Conservation (phyloP, 2,888 invertebrate genomes). For the Trisateles emortualis region DNA sequence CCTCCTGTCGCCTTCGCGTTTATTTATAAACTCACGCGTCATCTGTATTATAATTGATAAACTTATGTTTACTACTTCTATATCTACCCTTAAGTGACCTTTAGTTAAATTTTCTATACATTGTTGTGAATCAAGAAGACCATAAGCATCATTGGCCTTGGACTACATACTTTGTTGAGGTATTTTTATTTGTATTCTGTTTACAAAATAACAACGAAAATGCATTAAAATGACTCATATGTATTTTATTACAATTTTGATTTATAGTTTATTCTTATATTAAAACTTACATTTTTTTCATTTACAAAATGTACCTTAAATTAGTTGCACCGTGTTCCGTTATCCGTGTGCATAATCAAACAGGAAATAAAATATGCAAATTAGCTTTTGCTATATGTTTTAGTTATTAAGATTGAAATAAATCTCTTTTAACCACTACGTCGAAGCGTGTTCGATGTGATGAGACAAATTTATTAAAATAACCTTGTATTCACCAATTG, state of each 20-base stretch:
- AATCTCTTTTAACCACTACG: neutral
- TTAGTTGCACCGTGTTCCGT: no score
- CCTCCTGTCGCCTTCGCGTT: constrained; percentile 77
- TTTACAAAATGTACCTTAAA: no score
- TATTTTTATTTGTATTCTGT: constrained; percentile 23
- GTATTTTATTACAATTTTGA: no score
- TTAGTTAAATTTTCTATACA: constrained; percentile 20
- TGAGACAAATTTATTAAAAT: neutral
- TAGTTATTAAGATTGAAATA: no score
- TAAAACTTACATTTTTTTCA: no score
- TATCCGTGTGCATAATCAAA: no score
- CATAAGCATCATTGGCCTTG: constrained; percentile 22
- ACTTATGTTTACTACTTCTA: constrained; percentile 61
- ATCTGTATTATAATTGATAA: constrained; percentile 71
- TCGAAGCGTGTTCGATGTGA: neutral
- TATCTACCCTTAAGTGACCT: constrained; percentile 35
- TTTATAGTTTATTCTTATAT: no score
- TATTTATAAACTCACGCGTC: constrained; percentile 82
- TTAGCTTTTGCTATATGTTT: no score
- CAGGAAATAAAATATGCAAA: no score
- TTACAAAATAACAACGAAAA: no score
- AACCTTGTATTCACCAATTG: neutral
- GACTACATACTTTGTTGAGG: constrained; percentile 32
- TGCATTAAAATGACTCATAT: no score
- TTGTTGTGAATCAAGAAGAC: constrained; percentile 27